Percentiles rank a stretch among this genome's conserved stretches.
Conservation (phyloP, 1,140 invertebrate genomes). For the Chrysoperla carnea region DNA sequence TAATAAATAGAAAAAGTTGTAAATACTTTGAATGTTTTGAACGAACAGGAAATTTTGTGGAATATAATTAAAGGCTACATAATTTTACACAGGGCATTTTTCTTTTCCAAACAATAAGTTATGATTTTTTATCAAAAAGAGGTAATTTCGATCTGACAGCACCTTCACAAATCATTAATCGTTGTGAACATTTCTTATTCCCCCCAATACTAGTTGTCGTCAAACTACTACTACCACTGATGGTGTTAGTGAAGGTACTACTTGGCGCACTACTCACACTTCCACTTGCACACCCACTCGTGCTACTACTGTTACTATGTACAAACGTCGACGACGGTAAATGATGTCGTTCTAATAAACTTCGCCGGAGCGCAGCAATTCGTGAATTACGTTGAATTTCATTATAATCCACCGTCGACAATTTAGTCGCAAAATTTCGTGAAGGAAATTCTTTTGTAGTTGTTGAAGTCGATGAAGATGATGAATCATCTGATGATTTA, state of each 20-base stretch:
- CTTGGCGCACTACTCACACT: slow-evolving; percentile 16
- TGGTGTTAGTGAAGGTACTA: slow-evolving; percentile 17
- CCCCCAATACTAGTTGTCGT: slow-evolving; percentile 6
- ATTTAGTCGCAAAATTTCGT: neutral
- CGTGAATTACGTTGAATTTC: slow-evolving; percentile 1
- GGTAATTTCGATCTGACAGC: slow-evolving; percentile 67
- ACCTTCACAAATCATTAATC: slow-evolving; percentile 57
- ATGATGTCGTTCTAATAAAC: neutral
- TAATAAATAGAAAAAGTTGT: too few species aligned
- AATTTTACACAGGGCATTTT: too few species aligned
- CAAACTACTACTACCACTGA: slow-evolving; percentile 16
- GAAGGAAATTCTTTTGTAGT: too few species aligned
- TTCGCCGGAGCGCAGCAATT: neutral
- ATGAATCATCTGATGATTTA: neutral
- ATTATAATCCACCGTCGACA: neutral
- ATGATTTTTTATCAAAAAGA: slow-evolving; percentile 63
- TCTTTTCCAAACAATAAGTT: too few species aligned
- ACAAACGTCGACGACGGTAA: slow-evolving; percentile 1
- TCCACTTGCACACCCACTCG: slow-evolving; percentile 18
- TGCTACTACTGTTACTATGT: slow-evolving; percentile 11
- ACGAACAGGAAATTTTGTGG: too few species aligned
- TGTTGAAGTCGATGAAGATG: neutral
- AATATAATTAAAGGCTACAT: too few species aligned
- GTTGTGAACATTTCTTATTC: slow-evolving; percentile 24
- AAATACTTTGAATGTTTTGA: too few species aligned